Base-by-base conservation (phyloP, 2,113 vertebrate species). In the Panthera tigris region DNA sequence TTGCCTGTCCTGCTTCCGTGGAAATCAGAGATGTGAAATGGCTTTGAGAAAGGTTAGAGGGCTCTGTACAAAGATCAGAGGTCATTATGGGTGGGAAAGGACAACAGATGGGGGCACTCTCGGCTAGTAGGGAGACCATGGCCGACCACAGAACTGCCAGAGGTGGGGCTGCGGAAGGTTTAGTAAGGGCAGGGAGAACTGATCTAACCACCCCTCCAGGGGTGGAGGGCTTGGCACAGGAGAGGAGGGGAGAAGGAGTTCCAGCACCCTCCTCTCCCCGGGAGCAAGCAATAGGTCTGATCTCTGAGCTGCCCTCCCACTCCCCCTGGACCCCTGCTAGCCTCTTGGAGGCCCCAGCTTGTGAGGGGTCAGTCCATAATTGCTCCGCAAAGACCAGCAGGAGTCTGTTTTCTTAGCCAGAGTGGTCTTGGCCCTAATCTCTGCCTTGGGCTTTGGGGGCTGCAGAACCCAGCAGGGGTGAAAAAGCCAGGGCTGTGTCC, bases 41-140 rank as follows among this genome's bases (percentile, higher is more conserved):
- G 89, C 57, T 80, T 92, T 41, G 33, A 31, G 15, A 92, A 78
- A 92, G 73, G 86, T 84, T 93, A 76, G 74, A 94, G 91, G 52
- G 39, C 57, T 63, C 76, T 52, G 36, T 84, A 11, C 78, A 55
- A 88, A 88, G 55, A 68, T 95, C 81, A 94, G 71, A 89, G 81
- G 78, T 74, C 93, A 87, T 31, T 4, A 8, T 23, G 61, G 55
- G 21, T 50, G 3, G 27, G 31, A n/a, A 39, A 83, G 48, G 82
- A 21, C 84, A 71, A 31, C 95, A 97, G 68, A 89, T 69, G 96
- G 91, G 63, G 81, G 16, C 39, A 23, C 10, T 29, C 61, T 39
- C 33, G 0, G 27, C 16, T 39, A 11, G 19, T 25, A n/a, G 27
- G 14, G 23, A 41, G 55, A 84, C 39, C 3, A 18, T 0, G 8